Evolutionary conservation across 2,888 invertebrate genomes (phyloP), one percentile per base, ranked within the genome.

Genomic region (Erebia epiphron): DNA sequence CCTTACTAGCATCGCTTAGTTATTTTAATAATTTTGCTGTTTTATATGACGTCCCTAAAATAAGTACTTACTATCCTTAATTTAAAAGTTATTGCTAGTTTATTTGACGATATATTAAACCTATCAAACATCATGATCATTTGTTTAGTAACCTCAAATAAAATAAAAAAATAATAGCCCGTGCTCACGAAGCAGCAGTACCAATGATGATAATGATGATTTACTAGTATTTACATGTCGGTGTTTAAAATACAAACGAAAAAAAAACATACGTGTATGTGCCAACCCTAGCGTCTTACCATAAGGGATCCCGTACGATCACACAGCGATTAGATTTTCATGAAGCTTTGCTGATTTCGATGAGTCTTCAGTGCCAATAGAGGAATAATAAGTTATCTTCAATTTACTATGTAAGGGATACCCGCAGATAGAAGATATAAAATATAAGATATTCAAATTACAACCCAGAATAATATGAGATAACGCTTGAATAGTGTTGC

Each of bases 301-400:
- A 78, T 80, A 79, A 79, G 81, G 81, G 82, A 82, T 79, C 77
- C 79, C 78, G 79, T 84, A 82, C 86, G 89, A 90, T 89, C 87
- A 86, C 86, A 86, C 82, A 82, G 77, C 86, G 89, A 90, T 91
- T 90, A 91, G 89, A 85, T 90, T 91, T 91, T 90, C 90, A 91
- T 90, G 90, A 91, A 86, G 82, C 86, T 85, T 81, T 81, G 82
- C 69, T 76, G 75, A 74, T 76, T 76, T 76, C 73, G 74, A 74
- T 74, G 77, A 72, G 73, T 75, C 69, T 73, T 68, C 68, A 66
- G 65, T 64, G 52, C 68, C 71, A 67, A 74, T 74, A 67, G 64
- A 52, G 68, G 73, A 73, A 74, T 76, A 74, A 73, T 73, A 76
- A 75, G 73, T 70, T 62, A 62, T 49, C 62, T 62, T 18, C 21